Evolutionary conservation across 2,888 invertebrate genomes (phyloP), one percentile per base, ranked within the genome.

Genomic region (Gonocerus acuteangulatus): DNA sequence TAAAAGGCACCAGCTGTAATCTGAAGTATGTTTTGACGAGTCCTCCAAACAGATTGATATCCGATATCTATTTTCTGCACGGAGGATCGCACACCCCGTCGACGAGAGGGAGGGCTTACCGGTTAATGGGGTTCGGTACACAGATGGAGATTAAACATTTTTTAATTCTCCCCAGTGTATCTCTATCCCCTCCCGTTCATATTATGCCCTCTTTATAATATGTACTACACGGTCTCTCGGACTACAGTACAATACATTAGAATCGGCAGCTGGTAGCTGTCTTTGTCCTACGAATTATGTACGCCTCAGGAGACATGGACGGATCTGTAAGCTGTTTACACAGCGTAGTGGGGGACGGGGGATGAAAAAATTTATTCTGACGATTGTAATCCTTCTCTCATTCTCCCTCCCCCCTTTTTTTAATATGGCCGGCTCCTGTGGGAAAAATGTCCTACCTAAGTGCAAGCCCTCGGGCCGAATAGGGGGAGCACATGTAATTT

Each of bases 271-370:
- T 57, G 57, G 19, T 44, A 18, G 1, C 54, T 45, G 42, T 42
- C 48, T 34, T 57, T 57, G 57, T 57, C 32, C 21, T 32, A 15
- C 61, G 48, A 48, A 36, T 59, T 59, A 59, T 39, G 22, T 19
- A 48, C 59, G 57, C 45, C 34, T 47, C 7, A 57, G 21, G 47
- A 27, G 57, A 57, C 32, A 32, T 23, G 57, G 45, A 57, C 54
- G 42, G 54, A 45, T 57, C 45, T 16, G 27, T 57, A 57, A 57
- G 57, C 57, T 57, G 57, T 57, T 57, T 57, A 57, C 57, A 44
- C 45, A 57, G 57, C 23, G 44, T 19, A 39, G 23, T 21, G 42
- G 42, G 39, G 23, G 9, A 6, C 13, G 13, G 22, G n/a, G 16
- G 27, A 23, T 15, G 27, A 57, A 57, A 57, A 57, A 57, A 57